Base-by-base conservation (phyloP, 2,797 vertebrate species). In the Garrulus glandarius region DNA sequence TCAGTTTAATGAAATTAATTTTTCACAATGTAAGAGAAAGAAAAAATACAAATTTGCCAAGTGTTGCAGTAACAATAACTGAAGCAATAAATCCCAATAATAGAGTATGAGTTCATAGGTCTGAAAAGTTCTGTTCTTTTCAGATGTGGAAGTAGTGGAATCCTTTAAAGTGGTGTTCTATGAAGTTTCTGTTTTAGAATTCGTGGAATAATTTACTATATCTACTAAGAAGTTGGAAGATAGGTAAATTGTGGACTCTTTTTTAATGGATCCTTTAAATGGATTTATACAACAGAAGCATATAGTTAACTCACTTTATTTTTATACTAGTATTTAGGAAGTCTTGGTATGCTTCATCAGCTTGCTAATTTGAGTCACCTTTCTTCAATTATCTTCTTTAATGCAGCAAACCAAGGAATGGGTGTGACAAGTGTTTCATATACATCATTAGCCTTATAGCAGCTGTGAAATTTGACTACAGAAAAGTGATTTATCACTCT, bases 401-500 rank as follows among this genome's bases (percentile, higher is more conserved):
- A 63, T 46, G 68, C 87, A 86, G 71, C 37, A 89, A 76, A 84
- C 21, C 9, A 7, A 79, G 53, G 63, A 34, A 71, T 37, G 18
- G 32, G 27, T 79, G 39, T 87, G 76, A 87, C 20, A 50, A 56
- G 15, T 47, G 21, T 93, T 92, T 87, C 71, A 23, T 72, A 70
- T 50, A 13, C 37, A 36, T 83, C 81, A 70, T 87, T 87, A 86
- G 30, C 17, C 41, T 92, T 80, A 87, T 61, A 84, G 39, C 44
- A 86, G 57, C 50, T 91, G 91, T 92, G 91, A 92, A 92, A 97
- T 89, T 93, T 76, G 39, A 61, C 50, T 83, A 26, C n/a, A 68
- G 37, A 44, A 60, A 84, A 93, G 71, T 87, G 59, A 90, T 95
- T 94, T 95, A 78, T 93, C 37, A 84, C 55, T 56, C 30, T 57